Evolutionary conservation across 1,140 invertebrate genomes (phyloP).

Genomic region (Heliconius hewitsoni): DNA sequence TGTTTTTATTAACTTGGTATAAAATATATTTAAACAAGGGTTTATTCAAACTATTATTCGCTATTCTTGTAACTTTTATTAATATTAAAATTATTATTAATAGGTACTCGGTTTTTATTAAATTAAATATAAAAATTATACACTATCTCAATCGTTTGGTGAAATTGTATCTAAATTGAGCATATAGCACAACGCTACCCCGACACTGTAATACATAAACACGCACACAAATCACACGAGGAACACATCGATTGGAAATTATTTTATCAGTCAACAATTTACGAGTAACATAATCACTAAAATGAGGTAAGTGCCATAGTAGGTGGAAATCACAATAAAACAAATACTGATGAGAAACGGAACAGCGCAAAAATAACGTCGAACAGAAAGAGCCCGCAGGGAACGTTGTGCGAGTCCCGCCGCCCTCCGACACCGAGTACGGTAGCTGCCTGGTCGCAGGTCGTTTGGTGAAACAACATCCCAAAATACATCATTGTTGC

Average conservation of each 20-base stretch:
- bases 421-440: slow-evolving; percentile 25
- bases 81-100: slow-evolving; percentile 80
- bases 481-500: background rate
- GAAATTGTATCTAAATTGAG: slow-evolving; percentile 80
- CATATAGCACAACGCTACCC: slow-evolving; percentile 80
- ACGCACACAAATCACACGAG: slow-evolving; percentile 73
- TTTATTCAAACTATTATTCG: slow-evolving; percentile 60
- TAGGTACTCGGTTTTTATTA: slow-evolving; percentile 79
- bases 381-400: slow-evolving; percentile 48
- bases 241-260: slow-evolving; percentile 77
- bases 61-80: slow-evolving; percentile 76
- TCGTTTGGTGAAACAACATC: background rate
- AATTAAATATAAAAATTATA: slow-evolving; percentile 78
- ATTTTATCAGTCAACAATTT: slow-evolving; percentile 78
- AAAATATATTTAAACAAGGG: slow-evolving; percentile 64
- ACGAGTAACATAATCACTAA: slow-evolving; percentile 73
- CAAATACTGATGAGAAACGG: slow-evolving; percentile 75
- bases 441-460: background rate
- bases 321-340: slow-evolving; percentile 74
- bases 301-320: slow-evolving; percentile 76
- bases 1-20: slow-evolving; percentile 57
- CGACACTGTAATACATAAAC: slow-evolving; percentile 63
- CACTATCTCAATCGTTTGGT: slow-evolving; percentile 78
- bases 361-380: slow-evolving; percentile 42
- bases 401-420: slow-evolving; percentile 68